Base-by-base conservation (phyloP, 2,888 invertebrate species). In the Apotomis capreana region DNA sequence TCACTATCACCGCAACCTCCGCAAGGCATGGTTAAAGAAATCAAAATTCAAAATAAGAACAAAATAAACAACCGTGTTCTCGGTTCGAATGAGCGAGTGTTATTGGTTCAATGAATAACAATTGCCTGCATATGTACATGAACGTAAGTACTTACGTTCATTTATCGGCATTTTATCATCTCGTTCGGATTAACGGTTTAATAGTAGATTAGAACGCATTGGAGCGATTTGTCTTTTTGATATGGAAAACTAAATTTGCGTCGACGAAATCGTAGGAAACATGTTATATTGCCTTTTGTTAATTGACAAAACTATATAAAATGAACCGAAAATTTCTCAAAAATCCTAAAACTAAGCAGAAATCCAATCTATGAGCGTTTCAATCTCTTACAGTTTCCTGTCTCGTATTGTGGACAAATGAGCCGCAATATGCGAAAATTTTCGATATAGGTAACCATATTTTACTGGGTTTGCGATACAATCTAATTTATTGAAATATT, bases 1-100 rank as follows among this genome's bases (percentile, higher is more conserved):
- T 90, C 72, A 93, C 93, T 85, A 74, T 91, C 92, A 76, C 87
- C 89, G 77, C 92, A 92, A 77, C 92, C 91, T 78, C 84, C 88
- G 80, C 92, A 93, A 84, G 92, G 92, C 93, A 93, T 93, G 58
- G 58, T 68, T 63, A 5, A 36, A 68, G 26, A 68, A 63, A 58
- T 57, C 9, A 15, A 59, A 37, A 77, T 87, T 89, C 76, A 75
- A 70, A 75, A 70, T 70, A 76, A 70, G 61, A 74, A 75, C 74
- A 57, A 74, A 62, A 64, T 54, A 61, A 8, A 51, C 68, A 70
- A 26, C n/a, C 13, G 64, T 68, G 68, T 72, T 70, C 54, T 26
- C 64, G 54, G 70, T 73, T 64, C 55, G 73, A 73, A 74, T 69
- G 65, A 63, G 59, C 67, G 67, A 65, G 62, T 70, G 72, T 55